Base-by-base conservation (phyloP, 2,797 vertebrate genomes). In the Petrocephalus sullivani region DNA sequence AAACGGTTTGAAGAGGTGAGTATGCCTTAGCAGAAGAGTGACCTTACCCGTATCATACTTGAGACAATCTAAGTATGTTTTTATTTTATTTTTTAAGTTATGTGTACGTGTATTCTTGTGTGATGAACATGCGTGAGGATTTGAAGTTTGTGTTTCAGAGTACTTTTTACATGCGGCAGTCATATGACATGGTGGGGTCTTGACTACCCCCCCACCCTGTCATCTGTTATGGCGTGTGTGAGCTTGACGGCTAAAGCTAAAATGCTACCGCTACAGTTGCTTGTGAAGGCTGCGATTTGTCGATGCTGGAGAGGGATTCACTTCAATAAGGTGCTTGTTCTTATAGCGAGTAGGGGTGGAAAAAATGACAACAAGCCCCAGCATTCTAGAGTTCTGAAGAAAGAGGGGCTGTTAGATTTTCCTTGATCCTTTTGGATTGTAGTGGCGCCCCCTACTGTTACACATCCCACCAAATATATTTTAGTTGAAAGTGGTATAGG, bases 391-490 rank as follows among this genome's bases (percentile, higher is more conserved):
- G 21, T 87, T 84, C 28, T 14, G 51, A 46, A 60, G 53, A 14
- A 23, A 56, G 8, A 82, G 41, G 46, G 14, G 75, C 51, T 75
- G 60, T 71, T 85, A 37, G 82, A 46, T 7, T 37, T 71, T 23
- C 51, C 54, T 58, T 87, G 2, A 56, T 75, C 61, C 58, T 16
- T 23, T 4, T 16, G 85, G 81, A 54, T 89, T 61, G 21, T 33
- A 81, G 56, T 83, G 86, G 82, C 64, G 64, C 87, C 88, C 86
- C 84, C 88, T 90, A 58, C 86, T 90, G 88, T 87, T 84, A 21
- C 19, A 37, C 23, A 16, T 12, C 60, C 14, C 16, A 51, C 58
- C 16, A 88, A 60, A 64, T 46, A 87, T 28, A 60, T 19, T 78
- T 58, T 49, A 56, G 51, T 33, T 60, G 14, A 19, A 56, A 49